Evolutionary conservation across 1,140 invertebrate species (phyloP).

Genomic region (Meloidogyne hapla): DNA sequence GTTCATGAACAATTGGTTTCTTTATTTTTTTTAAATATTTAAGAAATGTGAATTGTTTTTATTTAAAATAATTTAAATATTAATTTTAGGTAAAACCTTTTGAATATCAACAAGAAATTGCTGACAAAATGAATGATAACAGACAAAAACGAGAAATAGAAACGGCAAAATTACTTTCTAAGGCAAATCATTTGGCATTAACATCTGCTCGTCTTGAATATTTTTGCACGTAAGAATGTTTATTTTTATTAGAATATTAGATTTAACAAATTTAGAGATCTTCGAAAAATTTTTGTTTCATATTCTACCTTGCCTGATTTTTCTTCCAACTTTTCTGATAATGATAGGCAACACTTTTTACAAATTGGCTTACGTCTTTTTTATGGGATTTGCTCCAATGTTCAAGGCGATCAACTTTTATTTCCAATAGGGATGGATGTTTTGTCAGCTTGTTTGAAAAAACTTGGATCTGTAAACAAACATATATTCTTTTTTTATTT

Average conservation of each 20-base stretch:
- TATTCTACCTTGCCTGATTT: background rate
- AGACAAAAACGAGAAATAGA: constrained; percentile 43
- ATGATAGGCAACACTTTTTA: constrained; percentile 17
- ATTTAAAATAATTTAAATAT: background rate
- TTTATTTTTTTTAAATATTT: background rate
- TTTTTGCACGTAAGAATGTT: constrained; percentile 39
- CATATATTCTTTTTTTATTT: too few relatives aligned
- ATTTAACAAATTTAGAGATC: background rate
- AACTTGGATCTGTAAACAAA: constrained; percentile 31
- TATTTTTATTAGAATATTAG: background rate
- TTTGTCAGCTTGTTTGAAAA: constrained; percentile 31
- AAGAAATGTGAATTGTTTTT: too few relatives aligned
- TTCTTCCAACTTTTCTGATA: constrained; percentile 12
- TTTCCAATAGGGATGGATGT: constrained; percentile 36
- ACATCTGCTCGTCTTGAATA: constrained; percentile 40
- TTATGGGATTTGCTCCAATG: constrained; percentile 34
- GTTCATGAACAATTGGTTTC: constrained; percentile 14
- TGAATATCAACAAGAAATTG: constrained; percentile 35
- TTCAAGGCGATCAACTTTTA: constrained; percentile 31
- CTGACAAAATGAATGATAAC: constrained; percentile 44
- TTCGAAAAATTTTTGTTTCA: background rate
- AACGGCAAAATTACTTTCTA: constrained; percentile 32
- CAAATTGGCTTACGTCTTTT: constrained; percentile 34
- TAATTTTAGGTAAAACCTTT: constrained; percentile 22
- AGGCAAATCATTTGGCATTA: constrained; percentile 34